phyloP scores from a whole-genome alignment of 53 echinoderm and acorn worm genomes.

The Hippasteria phrygiana region DNA sequence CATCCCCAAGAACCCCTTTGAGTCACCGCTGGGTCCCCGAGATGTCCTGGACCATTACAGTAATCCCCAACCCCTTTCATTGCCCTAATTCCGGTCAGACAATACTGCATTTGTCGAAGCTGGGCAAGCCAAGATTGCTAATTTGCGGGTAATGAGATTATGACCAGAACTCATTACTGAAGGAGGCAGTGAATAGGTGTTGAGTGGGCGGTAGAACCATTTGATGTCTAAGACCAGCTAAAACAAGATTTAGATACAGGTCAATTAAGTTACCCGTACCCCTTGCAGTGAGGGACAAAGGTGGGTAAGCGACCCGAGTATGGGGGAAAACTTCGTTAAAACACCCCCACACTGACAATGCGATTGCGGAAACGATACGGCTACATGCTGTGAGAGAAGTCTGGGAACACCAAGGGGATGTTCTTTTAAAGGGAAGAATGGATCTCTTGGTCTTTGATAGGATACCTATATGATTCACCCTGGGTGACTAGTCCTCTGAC shows the following conservation, averaged over 20 bases:
- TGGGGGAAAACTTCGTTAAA: conserved; percentile 1
- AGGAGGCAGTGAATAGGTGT: neutral
- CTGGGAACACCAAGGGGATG: neutral
- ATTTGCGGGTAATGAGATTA: conserved; percentile 44
- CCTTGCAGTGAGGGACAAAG: conserved; percentile 5
- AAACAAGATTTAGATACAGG: neutral
- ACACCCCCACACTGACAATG: conserved; percentile 14
- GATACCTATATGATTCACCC: no score
- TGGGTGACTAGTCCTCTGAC: no score
- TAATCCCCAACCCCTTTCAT: neutral
- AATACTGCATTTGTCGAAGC: neutral
- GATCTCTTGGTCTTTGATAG: neutral
- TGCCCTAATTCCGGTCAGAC: neutral
- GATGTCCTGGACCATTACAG: neutral
- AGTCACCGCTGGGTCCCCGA: neutral
- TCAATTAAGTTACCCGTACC: conserved; percentile 16
- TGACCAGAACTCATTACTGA: conserved; percentile 7
- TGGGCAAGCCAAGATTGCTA: neutral
- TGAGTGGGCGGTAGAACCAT: neutral
- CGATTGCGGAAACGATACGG: conserved; percentile 7
- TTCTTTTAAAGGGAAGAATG: conserved; percentile 12
- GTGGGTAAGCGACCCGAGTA: neutral
- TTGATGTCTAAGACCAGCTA: conserved; percentile 1
- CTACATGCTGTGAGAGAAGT: neutral
- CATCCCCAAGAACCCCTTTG: neutral